Percentiles rank a stretch among this genome's conserved stretches.
Conservation (phyloP, 64 coral and sea anemone species). For the Trachythela sp. region DNA sequence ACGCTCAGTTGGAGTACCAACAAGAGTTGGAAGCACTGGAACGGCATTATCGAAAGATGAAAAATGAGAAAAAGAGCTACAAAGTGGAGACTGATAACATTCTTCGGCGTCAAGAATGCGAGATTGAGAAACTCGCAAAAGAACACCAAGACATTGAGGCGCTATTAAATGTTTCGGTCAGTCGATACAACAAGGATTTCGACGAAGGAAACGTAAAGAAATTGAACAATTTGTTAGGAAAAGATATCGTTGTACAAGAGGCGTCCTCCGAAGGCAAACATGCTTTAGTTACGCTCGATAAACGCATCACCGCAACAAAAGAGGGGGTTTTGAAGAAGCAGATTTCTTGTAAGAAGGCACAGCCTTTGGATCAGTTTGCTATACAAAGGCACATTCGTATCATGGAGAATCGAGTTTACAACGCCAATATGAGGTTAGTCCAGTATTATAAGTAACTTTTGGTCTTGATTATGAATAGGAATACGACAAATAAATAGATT, state of each 20-base stretch:
- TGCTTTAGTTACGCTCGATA: constrained; percentile 29
- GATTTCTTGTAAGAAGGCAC: constrained; percentile 28
- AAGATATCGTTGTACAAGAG: constrained; percentile 53
- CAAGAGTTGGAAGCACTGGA: constrained; percentile 69
- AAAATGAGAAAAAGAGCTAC: constrained; percentile 80
- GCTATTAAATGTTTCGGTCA: constrained; percentile 53
- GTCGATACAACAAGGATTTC: constrained; percentile 53
- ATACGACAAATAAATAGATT: too few species aligned
- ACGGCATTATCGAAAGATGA: constrained; percentile 74
- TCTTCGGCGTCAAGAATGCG: constrained; percentile 60
- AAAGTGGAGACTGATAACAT: constrained; percentile 80
- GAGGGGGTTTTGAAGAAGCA: constrained; percentile 51
- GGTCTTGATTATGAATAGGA: too few species aligned
- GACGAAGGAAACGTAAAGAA: constrained; percentile 64
- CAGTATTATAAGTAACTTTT: too few species aligned
- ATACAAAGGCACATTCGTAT: constrained; percentile 73
- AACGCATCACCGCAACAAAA: constrained; percentile 38
- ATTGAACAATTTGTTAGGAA: constrained; percentile 56
- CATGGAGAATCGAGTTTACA: constrained; percentile 73
- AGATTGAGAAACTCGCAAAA: constrained; percentile 60
- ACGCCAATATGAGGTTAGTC: constrained; percentile 11
- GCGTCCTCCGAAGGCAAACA: constrained; percentile 51
- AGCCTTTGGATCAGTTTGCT: constrained; percentile 58
- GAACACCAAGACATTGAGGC: constrained; percentile 62
- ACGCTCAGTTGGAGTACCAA: constrained; percentile 73